These are phyloP conservation scores for Incurvaria masculella DNA, from an alignment of 2,888 invertebrate species.

Conservation along the genomic window DNA sequence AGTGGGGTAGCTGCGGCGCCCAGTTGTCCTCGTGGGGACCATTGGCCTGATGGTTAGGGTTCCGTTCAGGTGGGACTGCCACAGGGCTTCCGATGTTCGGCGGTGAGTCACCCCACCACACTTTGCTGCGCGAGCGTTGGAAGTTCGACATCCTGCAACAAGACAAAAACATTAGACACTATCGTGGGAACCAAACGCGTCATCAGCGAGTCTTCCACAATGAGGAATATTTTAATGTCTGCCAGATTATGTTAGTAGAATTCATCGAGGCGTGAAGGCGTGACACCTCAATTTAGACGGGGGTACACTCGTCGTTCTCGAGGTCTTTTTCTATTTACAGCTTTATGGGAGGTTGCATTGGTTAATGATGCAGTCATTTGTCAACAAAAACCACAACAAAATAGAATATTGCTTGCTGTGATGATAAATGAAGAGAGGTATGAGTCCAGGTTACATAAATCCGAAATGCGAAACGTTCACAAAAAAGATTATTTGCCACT, in stretches of 20 bases:
- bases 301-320: not conserved
- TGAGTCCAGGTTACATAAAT: too few relatives aligned
- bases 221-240: not conserved
- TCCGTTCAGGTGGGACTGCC: slow-evolving; percentile 31
- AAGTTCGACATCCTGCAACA: slow-evolving; percentile 61
- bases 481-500: too few relatives aligned
- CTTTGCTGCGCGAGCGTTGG: slow-evolving; percentile 64
- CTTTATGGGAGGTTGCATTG: not conserved
- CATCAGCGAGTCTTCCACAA: too few relatives aligned
- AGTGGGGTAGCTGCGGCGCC: slow-evolving; percentile 52
- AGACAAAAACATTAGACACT: slow-evolving; percentile 34
- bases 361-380: too few relatives aligned
- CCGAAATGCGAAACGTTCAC: too few relatives aligned
- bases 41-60: slow-evolving; percentile 28
- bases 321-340: not conserved
- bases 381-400: too few relatives aligned
- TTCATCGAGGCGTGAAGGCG: not conserved
- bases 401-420: too few relatives aligned
- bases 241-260: not conserved
- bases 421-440: too few relatives aligned
- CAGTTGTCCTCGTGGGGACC: slow-evolving; percentile 35
- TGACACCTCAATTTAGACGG: not conserved
- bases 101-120: slow-evolving; percentile 62
- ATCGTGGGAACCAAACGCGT: slow-evolving; percentile 33
- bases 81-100: slow-evolving; percentile 43